Base-by-base conservation (phyloP, 2,888 invertebrate genomes). In the Drosophila cognata region DNA sequence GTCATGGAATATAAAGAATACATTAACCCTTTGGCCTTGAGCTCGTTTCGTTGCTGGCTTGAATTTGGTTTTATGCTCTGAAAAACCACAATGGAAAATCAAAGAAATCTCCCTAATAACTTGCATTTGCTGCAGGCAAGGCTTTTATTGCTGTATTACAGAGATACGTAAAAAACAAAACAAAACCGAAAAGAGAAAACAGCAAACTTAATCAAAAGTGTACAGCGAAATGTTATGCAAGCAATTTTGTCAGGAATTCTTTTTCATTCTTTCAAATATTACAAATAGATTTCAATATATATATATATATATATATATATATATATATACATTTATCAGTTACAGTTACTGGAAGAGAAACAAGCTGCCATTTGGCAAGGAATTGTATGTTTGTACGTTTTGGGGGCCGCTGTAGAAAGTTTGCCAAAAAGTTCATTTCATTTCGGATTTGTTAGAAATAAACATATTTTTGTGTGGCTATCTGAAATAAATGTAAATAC, bases 231-330 rank as follows among this genome's bases (percentile, higher is more conserved):
- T 65, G 64, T 73, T 76, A 41, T 61, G 80, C 72, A 43, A 69
- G 65, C 79, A 83, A 84, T 84, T 84, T 86, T 77, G 86, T 83
- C 79, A 81, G 46, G 67, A 67, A 83, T 82, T 69, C 69, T 62
- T 57, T 57, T 68, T 60, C 29, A 21, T 41, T 35, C 28, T 46
- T 16, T 48, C 69, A 79, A 81, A 78, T 74, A 81, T 71, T 74
- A 78, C 89, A 81, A 85, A 89, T 84, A 80, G 78, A 84, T 80
- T 87, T 81, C 87, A 81, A 88, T 85, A 84, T 85, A 28, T 21
- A 21, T 21, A 21, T 21, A 21, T 21, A 21, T 21, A 87, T 71
- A 67, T 71, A 74, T 72, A 67, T 74, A 73, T n/a, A 83, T 86
- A 84, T 88, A 82, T 72, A 67, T 71, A 82, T 72, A 73, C 76